Evolutionary conservation across 1,140 invertebrate genomes (phyloP).

Genomic region (Contarinia nasturtii): DNA sequence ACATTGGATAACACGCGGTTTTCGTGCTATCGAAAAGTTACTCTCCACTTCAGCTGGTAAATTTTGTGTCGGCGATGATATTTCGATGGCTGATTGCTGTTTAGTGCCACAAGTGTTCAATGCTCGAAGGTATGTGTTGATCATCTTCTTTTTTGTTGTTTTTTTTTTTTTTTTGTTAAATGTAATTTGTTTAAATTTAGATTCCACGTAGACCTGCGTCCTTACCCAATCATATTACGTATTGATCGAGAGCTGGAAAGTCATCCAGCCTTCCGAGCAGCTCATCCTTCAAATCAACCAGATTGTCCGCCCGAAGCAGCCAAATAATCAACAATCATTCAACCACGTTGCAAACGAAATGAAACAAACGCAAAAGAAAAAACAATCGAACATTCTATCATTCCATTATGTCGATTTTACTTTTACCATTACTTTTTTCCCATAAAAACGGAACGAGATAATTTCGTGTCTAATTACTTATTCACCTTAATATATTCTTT

Average conservation of each 20-base stretch:
- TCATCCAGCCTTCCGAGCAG: slow-evolving; percentile 70
- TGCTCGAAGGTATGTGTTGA: slow-evolving; percentile 43
- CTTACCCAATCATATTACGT: slow-evolving; percentile 73
- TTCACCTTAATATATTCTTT: too few relatives aligned
- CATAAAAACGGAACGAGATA: too few relatives aligned
- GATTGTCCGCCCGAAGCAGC: slow-evolving; percentile 75
- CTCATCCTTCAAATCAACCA: slow-evolving; percentile 74
- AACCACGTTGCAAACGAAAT: too few relatives aligned
- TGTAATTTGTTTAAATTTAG: slow-evolving; percentile 25
- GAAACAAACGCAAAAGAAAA: too few relatives aligned
- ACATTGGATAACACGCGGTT: slow-evolving; percentile 78
- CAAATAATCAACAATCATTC: slow-evolving; percentile 30
- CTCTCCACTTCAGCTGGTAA: slow-evolving; percentile 69
- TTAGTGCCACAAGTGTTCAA: slow-evolving; percentile 87
- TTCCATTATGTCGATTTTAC: too few relatives aligned
- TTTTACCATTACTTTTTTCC: too few relatives aligned
- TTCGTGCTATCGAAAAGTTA: slow-evolving; percentile 75
- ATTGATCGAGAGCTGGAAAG: slow-evolving; percentile 72
- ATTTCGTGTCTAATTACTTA: too few relatives aligned
- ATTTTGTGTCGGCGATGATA: slow-evolving; percentile 84
- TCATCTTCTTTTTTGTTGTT: too few relatives aligned
- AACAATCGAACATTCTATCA: too few relatives aligned
- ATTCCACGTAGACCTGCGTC: slow-evolving; percentile 77
- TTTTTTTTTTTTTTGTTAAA: too few relatives aligned
- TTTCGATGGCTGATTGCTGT: slow-evolving; percentile 88